phyloP scores from a whole-genome alignment of 1,140 invertebrate species.

The Meloidogyne floridensis region DNA sequence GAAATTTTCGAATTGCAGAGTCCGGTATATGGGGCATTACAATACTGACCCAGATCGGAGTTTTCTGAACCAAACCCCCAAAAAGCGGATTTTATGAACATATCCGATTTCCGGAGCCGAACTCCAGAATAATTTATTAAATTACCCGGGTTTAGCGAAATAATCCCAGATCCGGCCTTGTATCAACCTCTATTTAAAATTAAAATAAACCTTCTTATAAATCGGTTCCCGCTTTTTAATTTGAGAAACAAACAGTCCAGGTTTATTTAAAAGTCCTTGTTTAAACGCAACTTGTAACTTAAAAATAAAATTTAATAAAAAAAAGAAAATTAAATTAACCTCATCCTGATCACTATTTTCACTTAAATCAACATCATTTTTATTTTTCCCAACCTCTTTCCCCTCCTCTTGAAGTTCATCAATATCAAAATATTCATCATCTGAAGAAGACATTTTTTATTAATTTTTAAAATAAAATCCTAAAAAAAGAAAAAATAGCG shows the following conservation, averaged over 20 bases:
- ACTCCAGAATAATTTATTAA: too few species aligned
- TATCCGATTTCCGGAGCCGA: too few species aligned
- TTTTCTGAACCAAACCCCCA: too few species aligned
- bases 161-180: too few species aligned
- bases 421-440: background rate
- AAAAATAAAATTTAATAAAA: background rate
- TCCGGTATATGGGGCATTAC: too few species aligned
- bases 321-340: background rate
- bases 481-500: too few species aligned
- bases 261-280: conserved; percentile 18
- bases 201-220: background rate
- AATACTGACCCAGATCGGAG: too few species aligned
- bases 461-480: too few species aligned
- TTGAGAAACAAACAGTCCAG: conserved; percentile 19
- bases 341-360: background rate
- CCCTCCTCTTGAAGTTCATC: background rate
- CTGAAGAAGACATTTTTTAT: background rate
- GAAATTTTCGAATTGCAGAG: too few species aligned
- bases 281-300: conserved; percentile 28
- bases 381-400: background rate
- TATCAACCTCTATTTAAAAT: background rate
- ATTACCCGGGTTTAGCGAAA: too few species aligned
- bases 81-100: too few species aligned
- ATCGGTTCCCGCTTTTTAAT: conserved; percentile 3
- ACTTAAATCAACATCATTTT: background rate